Evolutionary conservation across 2,888 invertebrate genomes (phyloP).

Genomic region (Linnaemya vulpina): DNA sequence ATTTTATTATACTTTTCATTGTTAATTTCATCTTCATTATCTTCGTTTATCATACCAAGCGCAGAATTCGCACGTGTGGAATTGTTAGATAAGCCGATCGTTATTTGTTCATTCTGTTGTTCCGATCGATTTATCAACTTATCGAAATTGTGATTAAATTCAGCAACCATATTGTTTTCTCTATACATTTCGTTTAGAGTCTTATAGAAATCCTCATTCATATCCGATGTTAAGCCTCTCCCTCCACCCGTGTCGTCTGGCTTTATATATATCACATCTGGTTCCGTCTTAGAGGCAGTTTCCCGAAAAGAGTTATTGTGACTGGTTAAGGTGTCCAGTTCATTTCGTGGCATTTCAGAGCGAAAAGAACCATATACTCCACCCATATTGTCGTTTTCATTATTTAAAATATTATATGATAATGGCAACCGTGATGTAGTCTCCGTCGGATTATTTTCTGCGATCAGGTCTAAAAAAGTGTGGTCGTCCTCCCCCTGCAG

Average conservation of each 20-base stretch:
- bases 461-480: neutral
- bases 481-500: neutral
- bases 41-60: conserved; percentile 94
- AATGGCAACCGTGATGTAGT: neutral
- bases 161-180: conserved; percentile 85
- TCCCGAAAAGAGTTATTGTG: conserved; percentile 80
- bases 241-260: conserved; percentile 79
- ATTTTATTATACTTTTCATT: conserved; percentile 25
- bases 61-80: conserved; percentile 88
- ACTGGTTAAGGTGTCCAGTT: conserved; percentile 66
- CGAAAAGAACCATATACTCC: neutral
- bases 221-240: conserved; percentile 84
- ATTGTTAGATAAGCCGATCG: conserved; percentile 62
- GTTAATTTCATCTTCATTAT: conserved; percentile 86
- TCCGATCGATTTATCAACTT: conserved; percentile 75
- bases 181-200: conserved; percentile 94
- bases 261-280: conserved; percentile 75
- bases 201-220: conserved; percentile 94
- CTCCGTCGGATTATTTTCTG: conserved; percentile 3
- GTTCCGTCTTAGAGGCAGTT: conserved; percentile 78
- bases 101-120: conserved; percentile 72
- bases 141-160: conserved; percentile 76
- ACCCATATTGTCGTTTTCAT: neutral
- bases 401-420: conserved; percentile 35
- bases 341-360: conserved; percentile 11